These are phyloP conservation scores for Thermophis baileyi DNA, from an alignment of 2,113 vertebrate species.

Conservation along the genomic window DNA sequence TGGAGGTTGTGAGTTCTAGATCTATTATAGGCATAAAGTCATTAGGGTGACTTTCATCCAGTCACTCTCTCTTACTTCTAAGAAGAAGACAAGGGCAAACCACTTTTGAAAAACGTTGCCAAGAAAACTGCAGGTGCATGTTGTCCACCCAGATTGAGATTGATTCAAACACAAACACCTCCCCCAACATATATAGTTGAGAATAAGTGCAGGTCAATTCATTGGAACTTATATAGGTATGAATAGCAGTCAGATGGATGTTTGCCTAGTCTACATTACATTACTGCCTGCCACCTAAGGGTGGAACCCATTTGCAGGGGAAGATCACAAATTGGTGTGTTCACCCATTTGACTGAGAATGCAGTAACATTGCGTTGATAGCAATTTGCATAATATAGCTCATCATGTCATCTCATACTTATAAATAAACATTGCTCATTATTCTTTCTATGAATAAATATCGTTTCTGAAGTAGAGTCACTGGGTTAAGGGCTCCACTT, in stretches of 20 bases:
- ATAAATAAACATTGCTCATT: conserved; percentile 31
- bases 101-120: not conserved
- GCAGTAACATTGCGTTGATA: not conserved
- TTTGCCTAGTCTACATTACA: not conserved
- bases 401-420: conserved; percentile 22
- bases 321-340: not conserved
- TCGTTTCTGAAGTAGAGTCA: not conserved
- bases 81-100: not conserved
- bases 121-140: not conserved
- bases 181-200: not conserved
- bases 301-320: not conserved
- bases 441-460: conserved; percentile 33
- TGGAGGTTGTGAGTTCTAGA: not conserved
- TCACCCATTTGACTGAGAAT: not conserved
- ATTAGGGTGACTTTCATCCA: not conserved
- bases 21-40: not conserved
- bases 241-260: not conserved
- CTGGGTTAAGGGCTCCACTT: conserved; percentile 19
- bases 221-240: not conserved
- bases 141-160: not conserved
- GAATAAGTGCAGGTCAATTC: not conserved
- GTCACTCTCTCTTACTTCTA: not conserved
- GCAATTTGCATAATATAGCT: conserved; percentile 16
- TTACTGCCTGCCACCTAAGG: not conserved
- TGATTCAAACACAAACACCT: not conserved